These are phyloP conservation scores for Mya arenaria DNA, from an alignment of 1,140 invertebrate genomes.

Conservation along the genomic window DNA sequence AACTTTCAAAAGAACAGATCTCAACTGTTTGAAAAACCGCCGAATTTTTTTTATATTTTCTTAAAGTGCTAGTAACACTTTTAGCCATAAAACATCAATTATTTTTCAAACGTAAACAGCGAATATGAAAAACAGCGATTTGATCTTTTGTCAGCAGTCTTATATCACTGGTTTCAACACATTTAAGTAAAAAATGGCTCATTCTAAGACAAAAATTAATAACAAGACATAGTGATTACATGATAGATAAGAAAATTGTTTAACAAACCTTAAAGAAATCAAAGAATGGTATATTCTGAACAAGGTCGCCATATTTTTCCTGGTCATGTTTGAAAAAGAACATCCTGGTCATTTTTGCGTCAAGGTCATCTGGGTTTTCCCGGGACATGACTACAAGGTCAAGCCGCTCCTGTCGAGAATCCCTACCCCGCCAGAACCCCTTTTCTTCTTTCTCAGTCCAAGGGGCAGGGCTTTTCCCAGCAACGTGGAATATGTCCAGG, in stretches of 20 bases:
- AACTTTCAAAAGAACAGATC: too few relatives aligned
- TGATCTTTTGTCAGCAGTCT: too few relatives aligned
- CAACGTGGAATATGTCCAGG: conserved; percentile 94
- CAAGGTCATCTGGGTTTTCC: conserved; percentile 90
- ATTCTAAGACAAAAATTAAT: too few relatives aligned
- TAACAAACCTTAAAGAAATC: conserved; percentile 95
- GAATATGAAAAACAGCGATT: too few relatives aligned
- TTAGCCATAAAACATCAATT: too few relatives aligned
- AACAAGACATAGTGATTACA: neutral
- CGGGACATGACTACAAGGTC: conserved; percentile 91
- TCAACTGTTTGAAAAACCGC: too few relatives aligned
- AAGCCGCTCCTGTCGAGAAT: conserved; percentile 90
- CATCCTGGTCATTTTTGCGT: conserved; percentile 97
- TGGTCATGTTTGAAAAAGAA: conserved; percentile 96
- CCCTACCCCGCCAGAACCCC: conserved; percentile 95
- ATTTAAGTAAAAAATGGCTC: too few relatives aligned
- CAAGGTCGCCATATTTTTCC: conserved; percentile 89
- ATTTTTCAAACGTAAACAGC: too few relatives aligned
- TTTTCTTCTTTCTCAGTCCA: conserved; percentile 90
- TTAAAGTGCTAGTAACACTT: too few relatives aligned
- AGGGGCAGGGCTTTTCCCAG: conserved; percentile 87
- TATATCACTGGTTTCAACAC: too few relatives aligned
- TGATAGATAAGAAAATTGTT: neutral
- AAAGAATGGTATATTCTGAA: conserved; percentile 94
- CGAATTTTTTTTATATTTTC: too few relatives aligned